Evolutionary conservation across 2,888 invertebrate species (phyloP).

Genomic region (Temnothorax rugatulus): DNA sequence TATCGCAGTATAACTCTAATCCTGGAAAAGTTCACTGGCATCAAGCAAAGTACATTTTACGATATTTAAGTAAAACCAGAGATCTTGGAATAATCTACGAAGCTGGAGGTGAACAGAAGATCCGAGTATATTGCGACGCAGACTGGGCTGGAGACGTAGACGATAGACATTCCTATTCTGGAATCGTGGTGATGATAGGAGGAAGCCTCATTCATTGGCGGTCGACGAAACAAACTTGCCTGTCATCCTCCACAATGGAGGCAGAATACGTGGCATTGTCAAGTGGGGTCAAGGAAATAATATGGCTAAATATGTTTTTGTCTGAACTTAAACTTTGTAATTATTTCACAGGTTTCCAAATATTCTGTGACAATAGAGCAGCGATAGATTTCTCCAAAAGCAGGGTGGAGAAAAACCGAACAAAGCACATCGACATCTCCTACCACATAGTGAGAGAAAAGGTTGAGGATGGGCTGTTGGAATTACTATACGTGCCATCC

Average conservation of each 20-base stretch:
- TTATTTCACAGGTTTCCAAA: neutral
- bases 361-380: slow-evolving; percentile 29
- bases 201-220: slow-evolving; percentile 5
- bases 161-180: slow-evolving; percentile 21
- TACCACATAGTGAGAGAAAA: slow-evolving; percentile 16
- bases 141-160: slow-evolving; percentile 19
- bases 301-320: slow-evolving; percentile 23
- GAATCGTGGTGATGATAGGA: neutral
- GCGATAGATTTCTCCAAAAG: slow-evolving; percentile 26
- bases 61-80: neutral
- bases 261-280: slow-evolving; percentile 15
- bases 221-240: neutral
- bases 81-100: neutral
- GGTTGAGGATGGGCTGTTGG: neutral
- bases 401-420: neutral
- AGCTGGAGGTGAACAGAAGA: neutral
- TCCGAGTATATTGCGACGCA: slow-evolving; percentile 20
- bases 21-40: slow-evolving; percentile 20
- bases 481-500: neutral
- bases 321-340: neutral
- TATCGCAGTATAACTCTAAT: slow-evolving; percentile 8
- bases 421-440: slow-evolving; percentile 32
- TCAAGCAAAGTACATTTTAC: neutral
- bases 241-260: slow-evolving; percentile 23
- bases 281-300: slow-evolving; percentile 1